These are phyloP conservation scores for Spatulosminthurus flaviceps DNA, from an alignment of 2,888 invertebrate species.

Conservation along the genomic window DNA sequence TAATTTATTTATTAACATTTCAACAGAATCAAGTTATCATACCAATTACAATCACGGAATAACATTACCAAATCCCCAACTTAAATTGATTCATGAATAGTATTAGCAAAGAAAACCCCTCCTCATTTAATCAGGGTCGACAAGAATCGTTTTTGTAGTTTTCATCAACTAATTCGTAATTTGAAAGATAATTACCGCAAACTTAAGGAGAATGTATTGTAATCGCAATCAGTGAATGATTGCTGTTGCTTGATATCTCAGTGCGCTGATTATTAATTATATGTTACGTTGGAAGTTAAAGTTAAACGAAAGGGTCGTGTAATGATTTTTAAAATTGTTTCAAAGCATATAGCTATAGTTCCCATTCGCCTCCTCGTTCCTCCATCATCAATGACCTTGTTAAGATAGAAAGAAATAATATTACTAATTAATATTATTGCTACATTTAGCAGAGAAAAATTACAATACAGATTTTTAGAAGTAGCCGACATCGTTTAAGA, in stretches of 20 bases:
- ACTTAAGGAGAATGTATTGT: neutral
- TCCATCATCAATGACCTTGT: neutral
- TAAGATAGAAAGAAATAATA: neutral
- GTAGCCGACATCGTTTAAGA: neutral
- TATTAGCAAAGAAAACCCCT: neutral
- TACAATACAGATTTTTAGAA: too few species aligned
- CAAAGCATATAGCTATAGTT: neutral
- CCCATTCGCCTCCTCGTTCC: neutral
- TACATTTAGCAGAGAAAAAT: too few species aligned
- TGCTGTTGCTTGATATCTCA: neutral
- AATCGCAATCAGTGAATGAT: neutral
- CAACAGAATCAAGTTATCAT: neutral
- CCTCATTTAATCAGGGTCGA: neutral
- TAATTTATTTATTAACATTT: neutral
- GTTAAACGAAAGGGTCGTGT: neutral
- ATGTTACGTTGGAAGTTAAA: neutral
- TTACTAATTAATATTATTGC: too few species aligned
- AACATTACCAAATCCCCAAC: neutral
- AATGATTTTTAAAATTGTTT: neutral
- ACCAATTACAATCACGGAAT: constrained; percentile 1
- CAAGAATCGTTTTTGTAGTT: constrained; percentile 8
- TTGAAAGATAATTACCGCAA: neutral
- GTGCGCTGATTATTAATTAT: too few species aligned
- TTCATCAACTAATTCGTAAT: neutral
- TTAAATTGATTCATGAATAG: neutral